These are phyloP conservation scores for Bos javanicus DNA, from an alignment of 2,113 vertebrate genomes.

Conservation along the genomic window DNA sequence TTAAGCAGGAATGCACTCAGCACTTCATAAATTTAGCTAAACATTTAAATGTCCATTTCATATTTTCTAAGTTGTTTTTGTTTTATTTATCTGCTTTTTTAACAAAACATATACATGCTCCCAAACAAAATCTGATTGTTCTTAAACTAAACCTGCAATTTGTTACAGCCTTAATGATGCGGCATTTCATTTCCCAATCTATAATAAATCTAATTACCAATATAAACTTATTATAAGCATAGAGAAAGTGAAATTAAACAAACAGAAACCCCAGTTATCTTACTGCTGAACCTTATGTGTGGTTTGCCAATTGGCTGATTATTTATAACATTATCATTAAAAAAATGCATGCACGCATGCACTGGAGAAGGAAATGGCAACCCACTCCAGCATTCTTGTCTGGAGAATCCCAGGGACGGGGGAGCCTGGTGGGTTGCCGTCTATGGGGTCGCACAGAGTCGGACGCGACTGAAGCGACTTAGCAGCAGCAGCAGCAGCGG, in stretches of 20 bases:
- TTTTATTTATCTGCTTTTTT: not conserved
- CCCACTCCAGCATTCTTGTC: not conserved
- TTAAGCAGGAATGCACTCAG: not conserved
- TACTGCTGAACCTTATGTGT: not conserved
- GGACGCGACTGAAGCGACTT: fast-evolving
- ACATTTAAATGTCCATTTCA: not conserved
- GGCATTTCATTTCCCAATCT: not conserved
- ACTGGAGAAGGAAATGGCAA: not conserved
- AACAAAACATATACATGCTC: not conserved
- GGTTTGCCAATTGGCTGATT: not conserved
- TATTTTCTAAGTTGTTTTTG: not conserved
- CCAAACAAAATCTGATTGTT: not conserved
- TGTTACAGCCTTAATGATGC: not conserved
- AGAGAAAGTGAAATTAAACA: not conserved
- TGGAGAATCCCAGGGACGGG: not conserved
- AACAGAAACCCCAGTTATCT: not conserved
- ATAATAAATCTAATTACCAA: not conserved
- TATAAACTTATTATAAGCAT: not conserved
- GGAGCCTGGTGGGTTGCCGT: not conserved
- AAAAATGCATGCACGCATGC: not conserved
- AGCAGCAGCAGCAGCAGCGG: not conserved
- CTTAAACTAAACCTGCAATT: not conserved
- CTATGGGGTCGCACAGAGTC: not conserved
- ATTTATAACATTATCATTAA: not conserved
- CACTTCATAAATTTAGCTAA: not conserved